Percentiles rank a stretch among this genome's conserved stretches.
Evolutionary conservation across 2,113 vertebrate genomes (phyloP).

Genomic region (Casuarius casuarius): DNA sequence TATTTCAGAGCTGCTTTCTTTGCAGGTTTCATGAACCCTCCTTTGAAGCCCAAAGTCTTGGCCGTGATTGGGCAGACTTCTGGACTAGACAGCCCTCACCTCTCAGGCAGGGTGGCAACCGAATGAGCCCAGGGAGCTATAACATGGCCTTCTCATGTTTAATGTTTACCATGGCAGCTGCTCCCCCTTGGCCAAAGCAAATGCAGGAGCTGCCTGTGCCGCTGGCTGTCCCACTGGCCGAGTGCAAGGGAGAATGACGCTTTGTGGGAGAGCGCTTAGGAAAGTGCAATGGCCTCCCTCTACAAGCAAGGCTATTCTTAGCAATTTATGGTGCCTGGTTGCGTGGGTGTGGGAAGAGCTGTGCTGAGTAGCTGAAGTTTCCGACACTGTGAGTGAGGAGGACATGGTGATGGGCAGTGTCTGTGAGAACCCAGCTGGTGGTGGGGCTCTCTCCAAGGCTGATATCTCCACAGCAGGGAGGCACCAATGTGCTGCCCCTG

Average conservation of each 20-base stretch:
- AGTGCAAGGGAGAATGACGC: neutral
- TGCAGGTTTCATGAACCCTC: neutral
- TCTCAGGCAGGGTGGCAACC: neutral
- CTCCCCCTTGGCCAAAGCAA: neutral
- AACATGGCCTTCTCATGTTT: neutral
- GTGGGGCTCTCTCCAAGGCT: neutral
- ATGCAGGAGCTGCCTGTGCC: neutral
- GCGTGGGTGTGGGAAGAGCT: neutral
- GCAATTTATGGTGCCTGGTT: neutral
- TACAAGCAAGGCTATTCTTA: neutral
- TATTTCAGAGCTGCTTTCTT: neutral
- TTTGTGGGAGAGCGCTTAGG: neutral
- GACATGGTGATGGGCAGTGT: rapidly evolving
- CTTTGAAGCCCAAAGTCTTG: neutral
- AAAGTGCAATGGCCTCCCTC: neutral
- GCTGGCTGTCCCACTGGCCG: neutral
- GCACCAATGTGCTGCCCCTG: neutral
- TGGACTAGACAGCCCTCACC: neutral
- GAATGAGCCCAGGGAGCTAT: neutral
- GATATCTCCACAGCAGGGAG: neutral
- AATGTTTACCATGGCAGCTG: neutral
- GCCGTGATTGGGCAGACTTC: neutral
- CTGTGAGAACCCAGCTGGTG: neutral
- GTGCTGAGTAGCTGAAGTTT: neutral
- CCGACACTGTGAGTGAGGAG: neutral